These are phyloP conservation scores for Agonopterix arenella DNA, from an alignment of 2,888 invertebrate genomes.

Conservation along the genomic window DNA sequence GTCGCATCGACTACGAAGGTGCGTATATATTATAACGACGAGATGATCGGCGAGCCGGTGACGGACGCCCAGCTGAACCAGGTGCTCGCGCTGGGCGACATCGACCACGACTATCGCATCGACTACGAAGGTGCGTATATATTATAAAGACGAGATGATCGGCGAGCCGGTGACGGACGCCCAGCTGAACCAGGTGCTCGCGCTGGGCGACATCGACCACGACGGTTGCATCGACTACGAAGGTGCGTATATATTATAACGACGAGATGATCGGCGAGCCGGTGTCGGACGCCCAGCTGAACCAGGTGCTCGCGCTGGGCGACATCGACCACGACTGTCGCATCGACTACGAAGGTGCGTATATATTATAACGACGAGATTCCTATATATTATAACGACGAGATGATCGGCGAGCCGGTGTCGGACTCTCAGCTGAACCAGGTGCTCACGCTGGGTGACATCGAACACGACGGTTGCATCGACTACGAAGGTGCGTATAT, in stretches of 20 bases:
- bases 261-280: constrained; percentile 87
- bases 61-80: constrained; percentile 86
- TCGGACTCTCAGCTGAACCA: constrained; percentile 86
- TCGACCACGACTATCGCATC: constrained; percentile 84
- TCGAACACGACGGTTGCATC: constrained; percentile 84
- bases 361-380: too few species aligned
- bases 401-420: constrained; percentile 87
- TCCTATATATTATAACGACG: constrained; percentile 34
- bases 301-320: constrained; percentile 86
- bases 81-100: constrained; percentile 78
- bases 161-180: constrained; percentile 86
- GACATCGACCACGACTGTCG: constrained; percentile 87
- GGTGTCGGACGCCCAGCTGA: constrained; percentile 84
- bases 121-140: constrained; percentile 44
- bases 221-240: constrained; percentile 90
- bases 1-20: constrained; percentile 90
- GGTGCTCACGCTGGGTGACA: constrained; percentile 81
- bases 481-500: constrained; percentile 44
- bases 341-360: constrained; percentile 90
- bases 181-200: constrained; percentile 84
- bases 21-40: constrained; percentile 34
- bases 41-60: constrained; percentile 87
- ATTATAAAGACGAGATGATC: constrained; percentile 81
- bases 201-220: constrained; percentile 86
- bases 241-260: constrained; percentile 63